Evolutionary conservation across 2,888 invertebrate species (phyloP).

Genomic region (Protodeltote pygarga): DNA sequence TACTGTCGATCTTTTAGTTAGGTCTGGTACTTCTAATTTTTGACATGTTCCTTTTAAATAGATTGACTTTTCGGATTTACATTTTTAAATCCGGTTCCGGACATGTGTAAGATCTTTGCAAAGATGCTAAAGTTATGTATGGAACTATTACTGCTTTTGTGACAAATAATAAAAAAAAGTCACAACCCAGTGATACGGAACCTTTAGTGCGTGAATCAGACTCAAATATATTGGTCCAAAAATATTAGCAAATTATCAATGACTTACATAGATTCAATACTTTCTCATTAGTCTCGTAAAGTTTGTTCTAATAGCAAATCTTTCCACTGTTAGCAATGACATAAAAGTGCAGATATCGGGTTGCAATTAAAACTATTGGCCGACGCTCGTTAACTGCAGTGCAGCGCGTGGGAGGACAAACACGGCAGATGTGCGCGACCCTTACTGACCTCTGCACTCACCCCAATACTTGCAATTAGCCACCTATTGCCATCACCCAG

Average conservation of each 20-base stretch:
- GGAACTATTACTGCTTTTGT: no score
- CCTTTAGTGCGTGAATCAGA: no score
- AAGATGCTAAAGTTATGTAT: no score
- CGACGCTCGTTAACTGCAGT: slow-evolving; percentile 74
- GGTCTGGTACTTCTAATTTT: slow-evolving; percentile 38
- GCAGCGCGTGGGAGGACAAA: slow-evolving; percentile 75
- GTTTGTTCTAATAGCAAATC: slow-evolving; percentile 35
- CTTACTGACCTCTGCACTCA: slow-evolving; percentile 66
- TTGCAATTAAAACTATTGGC: slow-evolving; percentile 84
- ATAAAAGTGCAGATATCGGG: slow-evolving; percentile 75
- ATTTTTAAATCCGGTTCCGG: no score
- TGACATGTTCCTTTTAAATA: slow-evolving; percentile 39
- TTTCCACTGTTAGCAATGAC: slow-evolving; percentile 52
- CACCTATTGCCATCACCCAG: slow-evolving; percentile 62
- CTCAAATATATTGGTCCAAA: no score
- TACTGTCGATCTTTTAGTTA: slow-evolving; percentile 64
- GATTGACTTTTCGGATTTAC: slow-evolving; percentile 47
- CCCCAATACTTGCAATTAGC: slow-evolving; percentile 74
- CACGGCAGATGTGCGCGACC: slow-evolving; percentile 82
- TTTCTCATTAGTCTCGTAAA: slow-evolving; percentile 28
- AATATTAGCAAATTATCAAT: slow-evolving; percentile 20
- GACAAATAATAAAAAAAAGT: no score
- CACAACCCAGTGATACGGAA: no score
- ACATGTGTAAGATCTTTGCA: no score
- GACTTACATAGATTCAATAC: slow-evolving; percentile 23